A percentile compares a stretch with the other conserved stretches of the same genome.
These are phyloP conservation scores for Pemphredon lugubris DNA, from an alignment of 2,888 invertebrate species.

Conservation along the genomic window DNA sequence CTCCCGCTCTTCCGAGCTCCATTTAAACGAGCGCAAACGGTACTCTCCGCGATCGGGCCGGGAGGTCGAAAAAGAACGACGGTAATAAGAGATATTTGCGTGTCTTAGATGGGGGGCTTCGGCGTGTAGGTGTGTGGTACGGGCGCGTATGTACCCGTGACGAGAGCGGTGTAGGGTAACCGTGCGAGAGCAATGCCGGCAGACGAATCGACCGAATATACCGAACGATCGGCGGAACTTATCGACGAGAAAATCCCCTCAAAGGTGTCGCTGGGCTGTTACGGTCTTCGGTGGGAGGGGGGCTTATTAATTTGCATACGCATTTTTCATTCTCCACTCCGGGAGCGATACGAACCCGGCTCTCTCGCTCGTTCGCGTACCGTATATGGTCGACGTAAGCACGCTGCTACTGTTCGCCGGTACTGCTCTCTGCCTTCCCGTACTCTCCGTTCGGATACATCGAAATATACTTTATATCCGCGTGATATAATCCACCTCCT, in stretches of 20 bases:
- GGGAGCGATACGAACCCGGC: conserved; percentile 27
- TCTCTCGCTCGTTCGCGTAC: conserved; percentile 29
- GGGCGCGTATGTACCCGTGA: not conserved
- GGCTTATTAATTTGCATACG: conserved; percentile 66
- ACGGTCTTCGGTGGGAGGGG: conserved; percentile 36
- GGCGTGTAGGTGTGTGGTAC: not conserved
- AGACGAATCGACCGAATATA: conserved; percentile 15
- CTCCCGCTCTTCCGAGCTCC: not conserved
- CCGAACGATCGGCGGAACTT: conserved; percentile 2
- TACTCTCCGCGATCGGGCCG: not conserved
- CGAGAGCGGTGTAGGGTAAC: no score
- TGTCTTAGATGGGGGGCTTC: no score
- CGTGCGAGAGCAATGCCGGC: no score
- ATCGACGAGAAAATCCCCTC: conserved; percentile 40
- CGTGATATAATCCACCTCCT: conserved; percentile 54
- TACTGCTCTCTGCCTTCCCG: conserved; percentile 22
- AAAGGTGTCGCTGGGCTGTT: conserved; percentile 59
- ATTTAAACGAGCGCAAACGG: conserved; percentile 19
- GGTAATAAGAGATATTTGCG: conserved; percentile 6
- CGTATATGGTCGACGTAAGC: conserved; percentile 56
- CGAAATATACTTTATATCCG: conserved; percentile 60
- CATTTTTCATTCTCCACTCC: conserved; percentile 47
- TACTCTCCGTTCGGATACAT: conserved; percentile 48
- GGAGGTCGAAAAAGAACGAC: conserved; percentile 14
- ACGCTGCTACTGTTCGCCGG: conserved; percentile 42